phyloP scores from a whole-genome alignment of 2,797 vertebrate species.

The Liasis olivaceus region DNA sequence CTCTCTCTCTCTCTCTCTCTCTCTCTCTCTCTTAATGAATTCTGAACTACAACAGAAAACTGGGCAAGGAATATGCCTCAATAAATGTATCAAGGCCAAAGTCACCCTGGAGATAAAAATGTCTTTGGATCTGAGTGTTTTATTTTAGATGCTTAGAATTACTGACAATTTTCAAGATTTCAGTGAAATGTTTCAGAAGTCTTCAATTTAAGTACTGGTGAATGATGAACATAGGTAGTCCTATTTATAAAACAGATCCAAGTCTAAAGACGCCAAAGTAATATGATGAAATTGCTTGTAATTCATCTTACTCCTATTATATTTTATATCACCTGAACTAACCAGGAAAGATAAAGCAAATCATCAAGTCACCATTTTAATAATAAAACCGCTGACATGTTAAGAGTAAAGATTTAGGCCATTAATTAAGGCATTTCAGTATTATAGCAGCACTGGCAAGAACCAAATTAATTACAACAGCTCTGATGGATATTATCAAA shows the following conservation, averaged over 20 bases:
- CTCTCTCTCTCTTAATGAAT: too few species aligned
- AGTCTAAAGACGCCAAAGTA: constrained; percentile 1
- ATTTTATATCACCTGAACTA: constrained; percentile 8
- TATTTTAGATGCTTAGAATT: not conserved
- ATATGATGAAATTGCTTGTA: not conserved
- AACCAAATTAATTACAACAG: constrained; percentile 13
- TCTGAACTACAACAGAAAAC: not conserved
- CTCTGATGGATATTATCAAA: constrained; percentile 18
- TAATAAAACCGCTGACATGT: not conserved
- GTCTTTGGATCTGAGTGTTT: not conserved
- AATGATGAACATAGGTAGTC: not conserved
- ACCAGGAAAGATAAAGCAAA: not conserved
- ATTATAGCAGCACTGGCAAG: not conserved
- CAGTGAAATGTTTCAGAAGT: constrained; percentile 6
- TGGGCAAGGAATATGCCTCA: not conserved
- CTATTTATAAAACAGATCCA: constrained; percentile 3
- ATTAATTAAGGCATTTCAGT: constrained; percentile 30
- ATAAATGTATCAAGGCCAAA: not conserved
- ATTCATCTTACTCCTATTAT: not conserved
- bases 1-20: too few species aligned
- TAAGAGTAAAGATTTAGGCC: constrained; percentile 19
- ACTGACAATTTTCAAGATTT: not conserved
- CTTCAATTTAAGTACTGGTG: constrained; percentile 7
- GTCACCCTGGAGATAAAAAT: not conserved
- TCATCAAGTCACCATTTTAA: constrained; percentile 5